Evolutionary conservation across 2,888 invertebrate genomes (phyloP), one percentile per base, ranked within the genome.

Genomic region (Chrysolina americana): DNA sequence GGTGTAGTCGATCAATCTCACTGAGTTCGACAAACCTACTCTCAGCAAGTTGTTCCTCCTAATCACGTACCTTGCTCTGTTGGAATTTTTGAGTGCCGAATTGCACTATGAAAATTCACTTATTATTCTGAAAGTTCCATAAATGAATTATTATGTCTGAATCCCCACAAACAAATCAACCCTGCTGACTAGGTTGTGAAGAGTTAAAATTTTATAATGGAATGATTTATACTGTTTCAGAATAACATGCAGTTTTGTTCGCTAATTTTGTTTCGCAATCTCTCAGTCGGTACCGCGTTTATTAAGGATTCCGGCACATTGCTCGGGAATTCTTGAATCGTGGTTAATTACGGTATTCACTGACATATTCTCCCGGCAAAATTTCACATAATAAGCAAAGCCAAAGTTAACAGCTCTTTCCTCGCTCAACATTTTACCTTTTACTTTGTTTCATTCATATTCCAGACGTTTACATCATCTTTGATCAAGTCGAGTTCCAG

Each of bases 301-400:
- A 44, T 65, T 23, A 65, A 19, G 41, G 44, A 65, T 65, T 23
- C 47, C 23, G 19, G 53, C 21, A 65, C 65, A 4, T 23, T 47
- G 65, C 44, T 65, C 23, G 15, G 2, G 23, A 47, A 47, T 65
- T 65, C 65, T 47, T 47, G 47, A 65, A 44, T 65, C 21, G n/a
- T 65, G 65, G 44, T 48, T 47, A 65, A 65, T 47, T 65, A 47
- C 48, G 47, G 28, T 23, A 48, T 65, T 65, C 65, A 65, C 41
- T 23, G 48, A 48, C 28, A 47, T 48, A 19, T 65, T 65, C 47
- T 23, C 23, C 48, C 21, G 23, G 59, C 59, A 36, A 59, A 28
- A 59, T 36, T 28, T 59, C 15, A 59, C 59, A 28, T 23, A 59
- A 23, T 59, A 36, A 59, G 59, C 36, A 59, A 17, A 28, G 17